Evolutionary conservation across 2,797 vertebrate genomes (phyloP).

Genomic region (Sebastolobus alascanus): DNA sequence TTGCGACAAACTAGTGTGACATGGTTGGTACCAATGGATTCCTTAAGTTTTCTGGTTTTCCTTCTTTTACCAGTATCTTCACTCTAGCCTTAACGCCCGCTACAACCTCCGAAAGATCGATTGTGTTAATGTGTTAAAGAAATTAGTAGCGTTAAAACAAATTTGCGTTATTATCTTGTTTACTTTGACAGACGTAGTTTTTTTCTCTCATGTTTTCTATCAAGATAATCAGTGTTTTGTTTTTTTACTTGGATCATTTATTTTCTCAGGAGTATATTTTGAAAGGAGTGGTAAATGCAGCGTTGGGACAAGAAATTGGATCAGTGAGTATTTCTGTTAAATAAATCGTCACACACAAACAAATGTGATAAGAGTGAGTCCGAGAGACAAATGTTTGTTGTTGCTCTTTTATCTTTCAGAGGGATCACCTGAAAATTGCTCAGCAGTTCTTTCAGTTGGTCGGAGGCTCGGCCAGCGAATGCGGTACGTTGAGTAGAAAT

Average conservation of each 20-base stretch:
- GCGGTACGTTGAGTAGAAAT: conserved; percentile 84
- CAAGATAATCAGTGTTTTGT: not conserved
- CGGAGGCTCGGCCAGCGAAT: conserved; percentile 97
- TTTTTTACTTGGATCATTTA: conserved; percentile 27
- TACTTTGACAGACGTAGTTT: no score
- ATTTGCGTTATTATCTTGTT: no score
- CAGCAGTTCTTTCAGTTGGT: conserved; percentile 98
- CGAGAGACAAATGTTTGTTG: not conserved
- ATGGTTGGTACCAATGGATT: no score
- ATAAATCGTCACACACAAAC: not conserved
- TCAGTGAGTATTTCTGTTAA: conserved; percentile 88
- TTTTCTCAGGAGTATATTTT: conserved; percentile 93
- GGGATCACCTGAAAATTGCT: conserved; percentile 96
- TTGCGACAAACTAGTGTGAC: no score
- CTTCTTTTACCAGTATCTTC: no score
- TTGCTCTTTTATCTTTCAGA: conserved; percentile 80
- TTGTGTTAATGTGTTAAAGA: no score
- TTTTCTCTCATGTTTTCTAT: not conserved
- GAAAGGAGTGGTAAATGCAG: conserved; percentile 97
- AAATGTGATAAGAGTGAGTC: not conserved
- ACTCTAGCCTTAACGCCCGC: no score
- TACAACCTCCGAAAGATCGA: no score
- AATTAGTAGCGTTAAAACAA: no score
- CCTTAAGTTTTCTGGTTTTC: no score
- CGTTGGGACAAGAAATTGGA: conserved; percentile 94